Base-by-base conservation (phyloP, 2,888 invertebrate species). In the Drosophila fungiperda region DNA sequence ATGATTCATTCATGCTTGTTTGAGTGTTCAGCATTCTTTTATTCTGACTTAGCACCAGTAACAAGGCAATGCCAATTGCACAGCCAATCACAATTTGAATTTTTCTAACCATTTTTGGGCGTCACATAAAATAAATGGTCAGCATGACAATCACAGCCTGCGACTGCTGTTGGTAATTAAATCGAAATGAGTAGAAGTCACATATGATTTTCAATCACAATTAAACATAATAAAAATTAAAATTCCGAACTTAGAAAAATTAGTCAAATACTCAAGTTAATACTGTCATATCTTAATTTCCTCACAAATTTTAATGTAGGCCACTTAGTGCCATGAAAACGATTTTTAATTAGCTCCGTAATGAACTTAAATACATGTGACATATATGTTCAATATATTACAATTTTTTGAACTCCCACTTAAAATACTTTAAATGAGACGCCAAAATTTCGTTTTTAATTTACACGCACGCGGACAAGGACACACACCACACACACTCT, bases 31-130 rank as follows among this genome's bases (percentile, higher is more conserved):
- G 29, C 5, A 35, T 20, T 9, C 26, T 61, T 35, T 20, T 33
- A 55, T 29, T 77, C n/a, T 53, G 58, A 49, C 53, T 60, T 60
- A 75, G 58, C 58, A 72, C 33, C 29, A 76, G 60, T 38, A 74
- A 32, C 50, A 77, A n/a, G 29, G 52, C 52, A 50, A 70, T 53
- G 8, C 40, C 78, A 52, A 86, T 73, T 59, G 68, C 54, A 42
- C 66, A 78, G 26, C 62, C 78, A 78, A 81, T 67, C 50, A 78
- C 40, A 68, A 86, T 69, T 83, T 74, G 72, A 55, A 89, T 81
- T 66, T 52, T 65, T 72, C 53, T 89, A 20, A 62, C 73, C 90
- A 90, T 85, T 78, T 65, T 35, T 33, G 1, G 23, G 17, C 7
- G 26, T 55, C 23, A 42, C 26, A 53, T 53, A 57, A 50, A 68